Evolutionary conservation across 2,888 invertebrate species (phyloP), one percentile per base, ranked within the genome.

Genomic region (Dendrolimus pini): DNA sequence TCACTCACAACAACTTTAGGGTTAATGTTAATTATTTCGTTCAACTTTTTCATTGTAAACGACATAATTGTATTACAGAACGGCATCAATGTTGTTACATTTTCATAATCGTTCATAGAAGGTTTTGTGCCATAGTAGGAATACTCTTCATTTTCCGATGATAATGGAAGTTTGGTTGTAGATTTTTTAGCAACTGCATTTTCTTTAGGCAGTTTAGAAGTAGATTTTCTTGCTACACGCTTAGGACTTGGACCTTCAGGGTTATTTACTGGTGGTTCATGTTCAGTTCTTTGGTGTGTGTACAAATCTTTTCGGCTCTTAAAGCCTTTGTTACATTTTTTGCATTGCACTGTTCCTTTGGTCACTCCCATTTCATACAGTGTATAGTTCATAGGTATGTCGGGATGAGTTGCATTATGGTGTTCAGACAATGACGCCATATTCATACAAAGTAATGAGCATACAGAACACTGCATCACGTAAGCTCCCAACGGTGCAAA

Each of bases 91-190:
- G 92, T 91, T 2, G 81, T 91, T 1, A 93, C 82, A 8, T 85
- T 79, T 0, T 75, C 71, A 54, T 86, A 78, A 57, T 89, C 73
- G 1, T 88, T 78, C 1, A 88, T 70, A 0, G 81, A 68, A 0
- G 69, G 69, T 0, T 92, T 85, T 58, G 73, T 78, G 0, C 92
- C 92, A 58, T 93, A 93, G 65, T 82, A 91, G 0, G 93, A 92
- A 63, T 77, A 90, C 52, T 81, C 83, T 0, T 67, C 54, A 1
- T 72, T 67, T 1, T 61, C 66, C 1, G 60, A 56, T 30, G 57
- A 58, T 14, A 62, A 61, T 0, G 88, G 86, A 14, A 84, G 64
- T 66, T 82, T 87, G 12, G 92, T 89, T 0, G 93, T 93, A 0
- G 93, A 93, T 67, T 93, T 93, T 53, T 70, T 83, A 1, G 89